These are phyloP conservation scores for Drosophila carrolli DNA, from an alignment of 1,140 invertebrate species.

Conservation along the genomic window DNA sequence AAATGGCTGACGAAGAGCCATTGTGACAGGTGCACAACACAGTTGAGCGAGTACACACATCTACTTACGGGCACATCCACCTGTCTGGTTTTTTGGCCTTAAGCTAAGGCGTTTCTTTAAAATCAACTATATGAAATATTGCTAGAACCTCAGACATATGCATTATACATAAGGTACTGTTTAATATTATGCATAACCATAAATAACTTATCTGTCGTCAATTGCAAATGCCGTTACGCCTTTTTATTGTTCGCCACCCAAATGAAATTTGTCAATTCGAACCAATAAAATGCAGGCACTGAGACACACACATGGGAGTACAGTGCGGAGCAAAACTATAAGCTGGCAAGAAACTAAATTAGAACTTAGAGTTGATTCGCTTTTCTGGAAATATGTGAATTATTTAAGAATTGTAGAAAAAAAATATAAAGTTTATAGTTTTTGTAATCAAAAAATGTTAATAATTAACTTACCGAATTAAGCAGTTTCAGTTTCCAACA, in stretches of 20 bases:
- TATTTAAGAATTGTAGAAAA: too few relatives aligned
- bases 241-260: constrained; percentile 66
- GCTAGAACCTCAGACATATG: neutral
- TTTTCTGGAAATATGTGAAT: too few relatives aligned
- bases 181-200: constrained; percentile 15
- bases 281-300: constrained; percentile 71
- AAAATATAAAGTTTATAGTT: too few relatives aligned
- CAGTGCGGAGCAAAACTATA: constrained; percentile 10
- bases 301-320: constrained; percentile 5
- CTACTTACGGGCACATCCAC: constrained; percentile 22
- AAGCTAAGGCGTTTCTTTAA: constrained; percentile 3
- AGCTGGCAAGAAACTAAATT: neutral
- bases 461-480: too few relatives aligned
- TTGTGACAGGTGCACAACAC: constrained; percentile 28
- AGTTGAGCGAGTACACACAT: neutral
- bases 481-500: too few relatives aligned
- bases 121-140: neutral
- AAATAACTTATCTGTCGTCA: constrained; percentile 22
- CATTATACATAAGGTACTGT: constrained; percentile 18
- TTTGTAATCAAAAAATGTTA: too few relatives aligned
- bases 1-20: constrained; percentile 44
- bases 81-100: constrained; percentile 17
- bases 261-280: constrained; percentile 71
- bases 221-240: constrained; percentile 62
- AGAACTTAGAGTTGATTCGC: too few relatives aligned